Percentiles rank a stretch among this genome's conserved stretches.
These are phyloP conservation scores for Muscina levida DNA, from an alignment of 2,888 invertebrate genomes.

Conservation along the genomic window DNA sequence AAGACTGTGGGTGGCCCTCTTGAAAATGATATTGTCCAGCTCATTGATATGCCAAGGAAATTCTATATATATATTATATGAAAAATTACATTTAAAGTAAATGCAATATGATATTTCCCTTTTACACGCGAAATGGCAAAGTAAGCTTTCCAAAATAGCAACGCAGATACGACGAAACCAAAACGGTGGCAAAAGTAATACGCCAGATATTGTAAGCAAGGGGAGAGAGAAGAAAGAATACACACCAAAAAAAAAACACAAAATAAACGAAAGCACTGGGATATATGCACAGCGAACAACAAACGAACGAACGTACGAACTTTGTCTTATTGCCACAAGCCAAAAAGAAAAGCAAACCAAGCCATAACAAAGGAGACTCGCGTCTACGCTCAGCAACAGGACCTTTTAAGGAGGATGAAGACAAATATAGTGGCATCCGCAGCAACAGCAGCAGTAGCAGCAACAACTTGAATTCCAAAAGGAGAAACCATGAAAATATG, in stretches of 20 bases:
- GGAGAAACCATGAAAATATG: slow-evolving; percentile 27
- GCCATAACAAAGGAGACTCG: slow-evolving; percentile 30
- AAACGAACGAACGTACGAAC: slow-evolving; percentile 44
- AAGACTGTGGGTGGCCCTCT: too few relatives aligned
- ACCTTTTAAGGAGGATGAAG: slow-evolving; percentile 25
- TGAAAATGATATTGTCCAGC: too few relatives aligned
- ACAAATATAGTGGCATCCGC: not conserved
- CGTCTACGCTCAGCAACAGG: slow-evolving; percentile 40
- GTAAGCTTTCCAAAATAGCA: slow-evolving; percentile 33
- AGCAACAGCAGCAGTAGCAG: too few relatives aligned
- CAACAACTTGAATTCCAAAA: slow-evolving; percentile 8
- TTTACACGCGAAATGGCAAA: slow-evolving; percentile 39
- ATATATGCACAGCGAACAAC: not conserved
- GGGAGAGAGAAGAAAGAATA: slow-evolving; percentile 21
- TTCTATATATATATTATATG: slow-evolving; percentile 25
- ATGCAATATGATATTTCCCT: slow-evolving; percentile 36
- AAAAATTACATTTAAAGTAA: slow-evolving; percentile 51
- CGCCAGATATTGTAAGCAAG: not conserved
- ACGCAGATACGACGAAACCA: not conserved
- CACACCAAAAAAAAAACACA: slow-evolving; percentile 10
- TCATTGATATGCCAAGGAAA: not conserved
- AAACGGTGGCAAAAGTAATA: not conserved
- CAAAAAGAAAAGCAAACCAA: slow-evolving; percentile 21
- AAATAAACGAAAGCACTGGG: slow-evolving; percentile 29
- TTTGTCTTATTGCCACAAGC: slow-evolving; percentile 43